Percentiles rank a stretch among this genome's conserved stretches.
phyloP scores from a whole-genome alignment of 2,797 vertebrate genomes.

The Okamejei kenojei region DNA sequence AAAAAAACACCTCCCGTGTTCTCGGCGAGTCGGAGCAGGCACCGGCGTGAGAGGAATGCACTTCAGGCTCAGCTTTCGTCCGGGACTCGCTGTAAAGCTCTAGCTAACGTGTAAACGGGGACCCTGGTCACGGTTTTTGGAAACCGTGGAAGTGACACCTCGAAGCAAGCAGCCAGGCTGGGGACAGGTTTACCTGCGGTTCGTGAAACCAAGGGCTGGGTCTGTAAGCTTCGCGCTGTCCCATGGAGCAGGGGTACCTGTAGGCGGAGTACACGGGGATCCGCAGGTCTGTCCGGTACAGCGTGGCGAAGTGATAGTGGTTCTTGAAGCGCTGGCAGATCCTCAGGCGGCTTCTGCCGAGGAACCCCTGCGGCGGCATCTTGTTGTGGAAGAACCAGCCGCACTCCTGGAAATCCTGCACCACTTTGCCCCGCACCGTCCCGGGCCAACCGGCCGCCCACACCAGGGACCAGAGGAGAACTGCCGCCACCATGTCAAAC shows the following conservation, averaged over 20 bases:
- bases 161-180: neutral
- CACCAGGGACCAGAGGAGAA: neutral
- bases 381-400: neutral
- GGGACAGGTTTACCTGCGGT: neutral
- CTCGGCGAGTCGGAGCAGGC: too few relatives aligned
- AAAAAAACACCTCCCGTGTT: too few relatives aligned
- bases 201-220: neutral
- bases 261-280: neutral
- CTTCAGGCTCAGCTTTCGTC: too few relatives aligned
- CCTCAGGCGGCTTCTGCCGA: neutral
- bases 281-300: neutral
- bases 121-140: neutral
- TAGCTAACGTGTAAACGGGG: too few relatives aligned
- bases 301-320: neutral
- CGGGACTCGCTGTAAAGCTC: too few relatives aligned
- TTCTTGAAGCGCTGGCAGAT: slow-evolving; percentile 15
- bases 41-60: too few relatives aligned
- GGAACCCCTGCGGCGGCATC: neutral
- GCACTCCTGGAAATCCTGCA: neutral
- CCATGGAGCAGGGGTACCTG: neutral
- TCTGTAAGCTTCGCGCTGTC: neutral
- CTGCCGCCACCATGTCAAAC: neutral
- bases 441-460: neutral
- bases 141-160: neutral
- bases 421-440: neutral